These are phyloP conservation scores for Sebastes kiyomatsui DNA, from an alignment of 2,797 vertebrate species.

Conservation along the genomic window DNA sequence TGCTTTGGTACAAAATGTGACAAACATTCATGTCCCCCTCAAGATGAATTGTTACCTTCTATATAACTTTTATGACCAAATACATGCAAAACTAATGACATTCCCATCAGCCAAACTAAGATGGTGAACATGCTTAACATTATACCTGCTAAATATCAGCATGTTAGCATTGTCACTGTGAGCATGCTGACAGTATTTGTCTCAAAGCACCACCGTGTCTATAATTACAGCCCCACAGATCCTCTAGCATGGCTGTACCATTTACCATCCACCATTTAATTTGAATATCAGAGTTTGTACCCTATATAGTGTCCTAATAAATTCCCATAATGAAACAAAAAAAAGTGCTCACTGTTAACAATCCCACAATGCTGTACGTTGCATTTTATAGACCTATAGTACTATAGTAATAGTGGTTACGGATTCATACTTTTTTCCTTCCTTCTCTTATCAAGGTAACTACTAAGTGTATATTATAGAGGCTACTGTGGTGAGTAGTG, in stretches of 20 bases:
- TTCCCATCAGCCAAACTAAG: not conserved
- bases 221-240: not conserved
- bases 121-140: not conserved
- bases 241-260: not conserved
- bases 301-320: not conserved
- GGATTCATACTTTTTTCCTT: not conserved
- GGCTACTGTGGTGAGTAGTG: not conserved
- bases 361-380: no score
- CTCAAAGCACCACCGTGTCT: not conserved
- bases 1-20: no score
- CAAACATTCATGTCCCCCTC: not conserved
- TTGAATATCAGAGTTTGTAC: not conserved
- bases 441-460: not conserved
- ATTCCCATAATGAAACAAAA: not conserved
- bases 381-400: no score
- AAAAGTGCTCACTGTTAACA: not conserved
- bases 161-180: not conserved
- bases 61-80: not conserved
- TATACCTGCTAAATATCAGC: not conserved
- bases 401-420: not conserved
- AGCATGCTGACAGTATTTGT: not conserved
- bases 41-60: not conserved
- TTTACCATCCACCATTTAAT: not conserved
- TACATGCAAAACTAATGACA: not conserved
- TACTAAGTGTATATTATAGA: not conserved